Evolutionary conservation across 2,888 invertebrate genomes (phyloP), one percentile per base, ranked within the genome.

Genomic region (Zhengitettix transpicula): DNA sequence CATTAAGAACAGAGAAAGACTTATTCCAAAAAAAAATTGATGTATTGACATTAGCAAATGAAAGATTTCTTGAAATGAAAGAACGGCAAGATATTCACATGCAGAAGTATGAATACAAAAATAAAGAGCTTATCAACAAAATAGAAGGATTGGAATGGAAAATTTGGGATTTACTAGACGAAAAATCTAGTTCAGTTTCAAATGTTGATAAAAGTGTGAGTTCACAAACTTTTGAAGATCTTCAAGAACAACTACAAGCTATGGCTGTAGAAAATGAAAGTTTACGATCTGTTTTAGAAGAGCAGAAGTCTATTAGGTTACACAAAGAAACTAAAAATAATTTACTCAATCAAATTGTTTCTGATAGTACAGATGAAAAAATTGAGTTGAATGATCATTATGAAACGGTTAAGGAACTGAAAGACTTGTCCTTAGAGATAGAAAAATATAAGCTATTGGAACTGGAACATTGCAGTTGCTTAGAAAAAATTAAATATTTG

Each of bases 21-120:
- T 77, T 78, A 55, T 69, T 89, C 3, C 68, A 76, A 44, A 87
- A 87, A 68, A 81, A 84, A 70, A 78, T 89, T 58, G 89, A 90
- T 67, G 79, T 85, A 8, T 74, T 92, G 56, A 81, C 81, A 16
- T 77, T 82, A 42, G 85, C 87, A 1, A 89, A 89, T 69, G 89
- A 90, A 57, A 79, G 84, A 62, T 79, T 90, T 69, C 74, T 82
- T 1, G 89, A 91, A 68, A 81, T 86, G 73, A 91, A 90, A 72
- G 89, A 90, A 69, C 83, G 84, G 63, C 82, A 89, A 71, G 89
- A 89, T 66, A 80, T 80, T 69, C 87, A 89, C 69, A 75, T 89
- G 17, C 80, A 85, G 64, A 76, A 84, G 67, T 84, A 84, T 76
- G 83, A 86, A 68, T 80, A 81, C 61, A 81, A 85, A 68, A 84